Evolutionary conservation across 2,797 vertebrate genomes (phyloP).

Genomic region (Chaetophractus vellerosus): DNA sequence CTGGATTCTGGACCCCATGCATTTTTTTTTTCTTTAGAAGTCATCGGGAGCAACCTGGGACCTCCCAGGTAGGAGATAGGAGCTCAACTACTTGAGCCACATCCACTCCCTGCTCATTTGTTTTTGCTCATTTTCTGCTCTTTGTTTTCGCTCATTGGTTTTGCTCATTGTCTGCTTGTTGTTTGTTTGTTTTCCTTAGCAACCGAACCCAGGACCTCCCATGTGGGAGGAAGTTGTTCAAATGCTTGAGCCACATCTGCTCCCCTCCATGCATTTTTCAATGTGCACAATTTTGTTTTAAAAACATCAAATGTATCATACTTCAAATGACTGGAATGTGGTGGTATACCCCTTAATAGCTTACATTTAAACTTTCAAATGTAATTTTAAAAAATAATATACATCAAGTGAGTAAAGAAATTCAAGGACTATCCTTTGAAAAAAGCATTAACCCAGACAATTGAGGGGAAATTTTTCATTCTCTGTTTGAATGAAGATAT

Average conservation of each 20-base stretch:
- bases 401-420: background rate
- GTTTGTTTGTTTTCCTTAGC: background rate
- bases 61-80: too few species aligned
- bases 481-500: constrained; percentile 62
- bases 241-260: too few species aligned
- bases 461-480: background rate
- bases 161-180: too few species aligned
- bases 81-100: too few species aligned
- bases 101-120: too few species aligned
- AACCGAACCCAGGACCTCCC: too few species aligned
- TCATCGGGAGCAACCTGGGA: too few species aligned
- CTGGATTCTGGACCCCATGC: background rate
- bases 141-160: too few species aligned
- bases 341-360: background rate
- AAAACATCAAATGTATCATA: background rate
- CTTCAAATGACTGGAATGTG: background rate
- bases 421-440: background rate
- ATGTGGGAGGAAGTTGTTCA: too few species aligned
- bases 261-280: background rate
- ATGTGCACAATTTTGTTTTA: background rate
- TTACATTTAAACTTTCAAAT: constrained; percentile 8
- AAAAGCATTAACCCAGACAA: constrained; percentile 38
- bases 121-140: too few species aligned
- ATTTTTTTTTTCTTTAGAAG: background rate
- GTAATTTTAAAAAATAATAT: constrained; percentile 16